Evolutionary conservation across 2,797 vertebrate genomes (phyloP).

Genomic region (Megalops cyprinoides): DNA sequence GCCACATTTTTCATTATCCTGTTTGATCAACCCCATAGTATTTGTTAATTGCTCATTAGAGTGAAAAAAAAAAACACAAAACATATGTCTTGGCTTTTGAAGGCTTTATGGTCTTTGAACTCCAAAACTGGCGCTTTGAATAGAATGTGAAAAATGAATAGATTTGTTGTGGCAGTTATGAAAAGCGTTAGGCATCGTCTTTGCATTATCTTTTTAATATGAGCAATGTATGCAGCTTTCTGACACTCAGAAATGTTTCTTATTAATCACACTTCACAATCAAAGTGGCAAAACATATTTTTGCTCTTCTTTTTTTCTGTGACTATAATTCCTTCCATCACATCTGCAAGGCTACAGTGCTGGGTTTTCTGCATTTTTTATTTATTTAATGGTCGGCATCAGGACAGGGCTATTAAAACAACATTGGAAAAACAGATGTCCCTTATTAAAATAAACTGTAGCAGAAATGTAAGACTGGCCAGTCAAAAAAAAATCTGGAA

Average conservation of each 20-base stretch:
- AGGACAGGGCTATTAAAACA: slow-evolving; percentile 42
- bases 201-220: slow-evolving; percentile 12
- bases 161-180: slow-evolving; percentile 5
- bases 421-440: slow-evolving; percentile 51
- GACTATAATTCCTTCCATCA: background rate
- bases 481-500: slow-evolving; percentile 32
- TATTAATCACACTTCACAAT: slow-evolving; percentile 22
- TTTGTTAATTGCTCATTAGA: slow-evolving; percentile 32
- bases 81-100: background rate
- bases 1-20: background rate
- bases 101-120: background rate
- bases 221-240: background rate
- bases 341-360: background rate
- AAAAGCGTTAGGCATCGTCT: background rate
- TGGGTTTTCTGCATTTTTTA: background rate
- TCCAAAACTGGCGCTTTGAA: background rate
- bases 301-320: background rate
- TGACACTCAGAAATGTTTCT: background rate
- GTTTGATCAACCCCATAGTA: slow-evolving; percentile 22
- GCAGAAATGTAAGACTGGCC: slow-evolving; percentile 22
- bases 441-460: slow-evolving; percentile 43
- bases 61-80: slow-evolving; percentile 9
- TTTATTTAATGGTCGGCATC: slow-evolving; percentile 31
- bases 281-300: background rate
- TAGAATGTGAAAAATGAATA: background rate